These are phyloP conservation scores for Osmerus eperlanus DNA, from an alignment of 2,113 vertebrate genomes.

Conservation along the genomic window DNA sequence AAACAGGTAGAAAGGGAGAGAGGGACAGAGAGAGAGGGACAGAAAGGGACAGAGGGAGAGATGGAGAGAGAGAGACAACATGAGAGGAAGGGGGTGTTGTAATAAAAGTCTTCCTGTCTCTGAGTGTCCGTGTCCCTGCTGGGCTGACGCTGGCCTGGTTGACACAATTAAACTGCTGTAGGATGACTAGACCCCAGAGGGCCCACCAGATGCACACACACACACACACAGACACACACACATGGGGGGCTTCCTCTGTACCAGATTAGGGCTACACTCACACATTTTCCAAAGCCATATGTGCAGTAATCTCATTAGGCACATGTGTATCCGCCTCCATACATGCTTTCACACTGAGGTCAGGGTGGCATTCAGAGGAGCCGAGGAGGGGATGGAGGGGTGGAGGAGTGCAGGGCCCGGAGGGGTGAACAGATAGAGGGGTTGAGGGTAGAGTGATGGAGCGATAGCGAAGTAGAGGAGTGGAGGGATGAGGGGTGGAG, in stretches of 20 bases:
- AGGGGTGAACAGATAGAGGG: background rate
- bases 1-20: slow-evolving; percentile 39
- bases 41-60: background rate
- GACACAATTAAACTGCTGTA: slow-evolving; percentile 74
- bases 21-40: slow-evolving; percentile 44
- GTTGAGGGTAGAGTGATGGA: background rate
- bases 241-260: slow-evolving; percentile 40
- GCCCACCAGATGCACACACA: slow-evolving; percentile 23
- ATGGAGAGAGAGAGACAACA: slow-evolving; percentile 33
- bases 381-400: too few relatives aligned
- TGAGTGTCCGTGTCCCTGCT: slow-evolving; percentile 74
- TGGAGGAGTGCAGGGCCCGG: background rate
- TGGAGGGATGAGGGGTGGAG: slow-evolving; percentile 39
- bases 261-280: background rate
- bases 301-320: too few relatives aligned
- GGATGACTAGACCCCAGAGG: background rate
- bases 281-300: background rate
- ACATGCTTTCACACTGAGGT: too few relatives aligned
- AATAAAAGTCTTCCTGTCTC: slow-evolving; percentile 82
- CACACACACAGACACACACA: background rate
- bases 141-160: slow-evolving; percentile 72
- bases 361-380: too few relatives aligned
- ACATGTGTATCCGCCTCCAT: too few relatives aligned
- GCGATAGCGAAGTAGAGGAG: background rate
- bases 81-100: slow-evolving; percentile 66